Evolutionary conservation across 2,113 vertebrate species (phyloP), one percentile per base, ranked within the genome.

Genomic region (Madoqua kirkii): DNA sequence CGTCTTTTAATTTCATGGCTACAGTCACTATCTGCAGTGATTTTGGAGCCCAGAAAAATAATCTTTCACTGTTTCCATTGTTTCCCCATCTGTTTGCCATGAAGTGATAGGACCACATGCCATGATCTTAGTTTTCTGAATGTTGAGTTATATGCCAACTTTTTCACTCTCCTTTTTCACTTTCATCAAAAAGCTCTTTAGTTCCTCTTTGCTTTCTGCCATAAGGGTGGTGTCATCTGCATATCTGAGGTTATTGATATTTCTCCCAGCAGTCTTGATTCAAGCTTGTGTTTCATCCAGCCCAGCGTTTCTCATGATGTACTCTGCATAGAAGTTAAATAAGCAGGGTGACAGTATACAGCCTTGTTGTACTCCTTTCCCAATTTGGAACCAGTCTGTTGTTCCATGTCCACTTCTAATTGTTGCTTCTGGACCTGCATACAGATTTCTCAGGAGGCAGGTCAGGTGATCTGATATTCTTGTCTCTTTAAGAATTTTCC

Each of bases 191-290:
- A 71, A 36, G 10, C 17, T 71, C 10, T 71, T 40, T 71, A 36
- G n/a, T 71, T 40, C 33, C 33, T 67, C n/a, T 71, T 71, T 0
- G 0, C n/a, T 71, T 71, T 71, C 10, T 71, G n/a, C 67, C n/a
- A 40, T 71, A 71, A 71, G n/a, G 19, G 10, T 71, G n/a, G 5
- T 23, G 67, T 36, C 67, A 71, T 71, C 19, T 71, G n/a, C 67
- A 23, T 40, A 40, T 71, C 67, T 0, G 10, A 71, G 67, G 19
- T 23, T 40, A 71, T 23, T 71, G n/a, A 3, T 71, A 71, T 40
- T 71, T 71, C 67, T 71, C 67, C 67, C 19, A 10, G 67, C 9
- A 23, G 4, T 71, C n/a, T 36, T 36, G 67, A 71, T 71, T 40
- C 10, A 5, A 71, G 67, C n/a, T 23, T 71, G 67, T 71, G n/a